Base-by-base conservation (phyloP, 2,113 vertebrate species). In the Maylandia zebra region DNA sequence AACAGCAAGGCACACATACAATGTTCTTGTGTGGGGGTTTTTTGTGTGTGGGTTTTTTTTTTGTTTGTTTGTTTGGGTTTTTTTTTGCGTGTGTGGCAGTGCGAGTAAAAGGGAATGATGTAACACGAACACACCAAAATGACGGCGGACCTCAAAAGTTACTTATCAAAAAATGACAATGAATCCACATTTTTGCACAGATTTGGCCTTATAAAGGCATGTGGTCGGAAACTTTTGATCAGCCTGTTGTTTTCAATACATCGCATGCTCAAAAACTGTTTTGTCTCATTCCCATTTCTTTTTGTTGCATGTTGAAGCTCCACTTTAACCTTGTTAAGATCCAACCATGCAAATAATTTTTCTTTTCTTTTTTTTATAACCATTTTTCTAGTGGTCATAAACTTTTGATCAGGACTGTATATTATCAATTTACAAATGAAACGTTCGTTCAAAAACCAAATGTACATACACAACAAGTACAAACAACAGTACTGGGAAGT, bases 401-500 rank as follows among this genome's bases (percentile, higher is more conserved):
- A 57, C 22, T 27, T 57, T 57, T 57, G 55, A 57, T 56, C 11
- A 56, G 55, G 55, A 56, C 55, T 14, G 55, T 57, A 57, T 57
- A 27, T 57, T 57, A 57, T 57, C 22, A 27, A 57, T 57, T 57
- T 27, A 57, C 55, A 57, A 57, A 57, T 57, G 12, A 57, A 57
- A 27, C 12, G 24, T 30, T 27, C 7, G 14, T 9, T 57, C 56
- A 57, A 57, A 57, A 57, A 14, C 56, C 56, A 57, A 57, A 57
- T 57, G 3, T 57, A 30, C 56, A 57, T 57, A 57, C 24, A 0
- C 3, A 57, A 0, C 3, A 57, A 30, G 13, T 57, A 57, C 56
- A 57, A 14, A 57, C 24, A 30, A 57, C 56, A 57, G 24, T 56
- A 57, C 55, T 57, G 56, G 24, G 7, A 57, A 0, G 55, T 57